Evolutionary conservation across 2,113 vertebrate species (phyloP), one percentile per base, ranked within the genome.

Genomic region (Andinoacara biseriatus): DNA sequence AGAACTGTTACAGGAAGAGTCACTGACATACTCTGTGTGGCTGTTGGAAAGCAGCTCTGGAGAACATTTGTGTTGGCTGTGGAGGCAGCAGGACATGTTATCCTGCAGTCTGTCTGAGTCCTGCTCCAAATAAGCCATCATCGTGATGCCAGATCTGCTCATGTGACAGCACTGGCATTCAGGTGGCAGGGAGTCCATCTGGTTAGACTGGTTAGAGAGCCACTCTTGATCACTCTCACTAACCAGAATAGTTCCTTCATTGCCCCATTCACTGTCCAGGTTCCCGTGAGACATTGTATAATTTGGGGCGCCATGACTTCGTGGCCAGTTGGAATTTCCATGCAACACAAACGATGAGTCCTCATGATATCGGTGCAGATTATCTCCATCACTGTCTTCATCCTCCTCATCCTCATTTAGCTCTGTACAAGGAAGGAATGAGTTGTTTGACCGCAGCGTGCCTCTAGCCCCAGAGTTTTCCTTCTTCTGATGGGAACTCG

Each of bases 1-100:
- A 0, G 98, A 99, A 58, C 98, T 98, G 93, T 97, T 98, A 90
- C 97, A 98, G 78, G 98, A 99, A 0, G 97, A 98, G 95, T 99
- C 97, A 0, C 96, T 99, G 85, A 95, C 88, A 2, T 95, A 96
- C 63, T 97, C 96, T 88, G 96, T 94, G 75, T 95, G 96, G 46
- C 95, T 95, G 90, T 97, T 96, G 8, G 92, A 94, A 10, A 88
- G 69, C 40, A 91, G 90, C 90, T 97, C 97, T 0, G 96, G 96
- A 58, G 92, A 86, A 88, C 95, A 96, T 87, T 96, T 96, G 10
- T 46, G 74, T 26, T 81, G 95, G 87, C 95, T 94, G 63, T 94
- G 95, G 91, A 94, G 95, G 81, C 89, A 95, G 90, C 95, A 95
- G 81, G 93, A 96, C 86, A 35, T 24, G 59, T 95, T 83, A 49